A percentile compares a stretch with the other conserved stretches of the same genome.
Conservation (phyloP, 2,113 vertebrate species). For the Mugil cephalus region DNA sequence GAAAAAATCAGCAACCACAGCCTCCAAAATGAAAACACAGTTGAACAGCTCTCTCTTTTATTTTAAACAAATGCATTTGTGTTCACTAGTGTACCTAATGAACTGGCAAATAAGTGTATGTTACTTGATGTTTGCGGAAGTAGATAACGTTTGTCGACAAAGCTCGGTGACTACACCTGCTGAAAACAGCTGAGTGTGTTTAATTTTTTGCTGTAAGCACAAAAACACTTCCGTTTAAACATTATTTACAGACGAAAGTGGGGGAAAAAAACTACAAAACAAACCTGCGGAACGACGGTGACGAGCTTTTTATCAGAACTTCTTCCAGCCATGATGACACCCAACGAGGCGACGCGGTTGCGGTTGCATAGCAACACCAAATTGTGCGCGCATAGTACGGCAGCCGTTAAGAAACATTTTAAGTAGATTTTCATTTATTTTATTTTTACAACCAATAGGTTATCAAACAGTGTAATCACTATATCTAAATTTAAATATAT, state of each 20-base stretch:
- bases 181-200: neutral
- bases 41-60: too few relatives aligned
- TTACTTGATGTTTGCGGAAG: neutral
- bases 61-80: too few relatives aligned
- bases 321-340: slow-evolving; percentile 73
- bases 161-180: neutral
- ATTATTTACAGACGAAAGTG: neutral
- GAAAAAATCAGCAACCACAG: too few relatives aligned
- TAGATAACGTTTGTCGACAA: neutral
- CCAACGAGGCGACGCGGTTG: neutral
- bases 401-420: slow-evolving; percentile 12
- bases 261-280: neutral
- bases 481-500: too few relatives aligned
- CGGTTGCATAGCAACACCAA: slow-evolving; percentile 76
- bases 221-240: neutral
- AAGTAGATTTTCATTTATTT: too few relatives aligned
- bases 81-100: too few relatives aligned
- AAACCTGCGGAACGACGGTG: slow-evolving; percentile 34
- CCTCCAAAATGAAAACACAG: too few relatives aligned
- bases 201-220: neutral
- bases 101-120: too few relatives aligned
- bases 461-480: too few relatives aligned
- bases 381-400: slow-evolving; percentile 30
- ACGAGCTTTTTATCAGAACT: slow-evolving; percentile 28
- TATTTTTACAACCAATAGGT: too few relatives aligned